Conservation (phyloP, 1,140 invertebrate species). For the Leptonema lineaticorne region DNA sequence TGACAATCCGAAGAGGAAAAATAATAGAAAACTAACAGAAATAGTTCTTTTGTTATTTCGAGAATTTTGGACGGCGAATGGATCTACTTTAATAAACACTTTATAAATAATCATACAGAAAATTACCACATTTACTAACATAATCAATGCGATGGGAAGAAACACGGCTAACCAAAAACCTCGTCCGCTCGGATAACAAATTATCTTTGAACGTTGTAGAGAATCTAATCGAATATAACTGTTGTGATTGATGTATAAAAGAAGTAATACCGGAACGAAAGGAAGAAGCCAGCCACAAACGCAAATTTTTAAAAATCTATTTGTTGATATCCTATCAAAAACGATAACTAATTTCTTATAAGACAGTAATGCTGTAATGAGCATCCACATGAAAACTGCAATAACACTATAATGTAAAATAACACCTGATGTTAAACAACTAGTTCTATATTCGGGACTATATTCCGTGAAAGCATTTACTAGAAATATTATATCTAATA, state of each 20-base stretch:
- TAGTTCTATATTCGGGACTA: constrained; percentile 41
- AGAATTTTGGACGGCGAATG: constrained; percentile 48
- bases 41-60: constrained; percentile 50
- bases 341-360: constrained; percentile 52
- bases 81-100: constrained; percentile 50
- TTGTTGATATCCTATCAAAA: constrained; percentile 49
- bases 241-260: constrained; percentile 47
- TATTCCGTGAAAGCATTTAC: constrained; percentile 45
- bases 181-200: constrained; percentile 52
- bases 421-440: constrained; percentile 51
- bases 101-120: constrained; percentile 53
- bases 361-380: constrained; percentile 52
- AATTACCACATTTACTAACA: constrained; percentile 52
- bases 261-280: constrained; percentile 47
- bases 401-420: constrained; percentile 52
- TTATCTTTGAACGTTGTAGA: constrained; percentile 43
- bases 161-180: constrained; percentile 51
- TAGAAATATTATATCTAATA: constrained; percentile 48
- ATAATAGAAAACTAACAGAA: constrained; percentile 51
- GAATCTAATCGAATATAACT: constrained; percentile 48
- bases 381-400: constrained; percentile 55
- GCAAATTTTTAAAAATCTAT: constrained; percentile 50
- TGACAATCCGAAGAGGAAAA: constrained; percentile 54
- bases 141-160: constrained; percentile 48
- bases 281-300: constrained; percentile 52